Conservation (phyloP, 2,888 invertebrate species). For the Sturmia bella region DNA sequence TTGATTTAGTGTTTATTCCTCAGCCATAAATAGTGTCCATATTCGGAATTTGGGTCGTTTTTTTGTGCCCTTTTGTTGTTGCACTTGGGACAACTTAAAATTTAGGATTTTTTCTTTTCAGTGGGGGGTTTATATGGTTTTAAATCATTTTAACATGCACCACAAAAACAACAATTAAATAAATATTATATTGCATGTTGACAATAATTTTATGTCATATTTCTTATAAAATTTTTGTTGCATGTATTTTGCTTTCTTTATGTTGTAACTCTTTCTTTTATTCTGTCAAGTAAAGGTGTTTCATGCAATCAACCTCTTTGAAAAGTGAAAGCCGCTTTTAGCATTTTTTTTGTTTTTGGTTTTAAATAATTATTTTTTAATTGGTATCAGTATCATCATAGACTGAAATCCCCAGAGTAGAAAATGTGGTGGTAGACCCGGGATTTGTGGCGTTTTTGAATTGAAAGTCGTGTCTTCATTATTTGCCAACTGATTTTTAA, state of each 20-base stretch:
- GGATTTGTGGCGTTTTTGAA: no score
- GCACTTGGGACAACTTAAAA: neutral
- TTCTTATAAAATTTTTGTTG: slow-evolving; percentile 12
- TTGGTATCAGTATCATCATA: no score
- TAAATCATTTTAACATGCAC: neutral
- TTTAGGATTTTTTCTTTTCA: slow-evolving; percentile 33
- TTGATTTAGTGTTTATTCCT: slow-evolving; percentile 53
- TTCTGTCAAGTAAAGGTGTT: slow-evolving; percentile 22
- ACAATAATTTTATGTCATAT: slow-evolving; percentile 47
- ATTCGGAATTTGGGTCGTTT: slow-evolving; percentile 60
- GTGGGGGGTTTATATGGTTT: neutral
- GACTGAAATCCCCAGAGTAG: no score
- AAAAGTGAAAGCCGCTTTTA: neutral
- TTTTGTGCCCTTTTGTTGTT: neutral
- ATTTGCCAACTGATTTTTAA: no score
- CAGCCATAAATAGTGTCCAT: slow-evolving; percentile 61
- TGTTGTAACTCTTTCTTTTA: slow-evolving; percentile 25
- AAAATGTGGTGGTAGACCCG: no score
- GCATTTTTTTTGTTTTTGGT: neutral
- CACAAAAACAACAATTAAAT: neutral
- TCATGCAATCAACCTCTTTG: slow-evolving; percentile 16
- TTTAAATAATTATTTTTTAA: no score
- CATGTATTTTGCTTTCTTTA: slow-evolving; percentile 29
- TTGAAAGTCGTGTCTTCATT: no score
- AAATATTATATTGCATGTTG: slow-evolving; percentile 36